Conservation (phyloP, 2,888 invertebrate species). For the Chrysomela aeneicollis region DNA sequence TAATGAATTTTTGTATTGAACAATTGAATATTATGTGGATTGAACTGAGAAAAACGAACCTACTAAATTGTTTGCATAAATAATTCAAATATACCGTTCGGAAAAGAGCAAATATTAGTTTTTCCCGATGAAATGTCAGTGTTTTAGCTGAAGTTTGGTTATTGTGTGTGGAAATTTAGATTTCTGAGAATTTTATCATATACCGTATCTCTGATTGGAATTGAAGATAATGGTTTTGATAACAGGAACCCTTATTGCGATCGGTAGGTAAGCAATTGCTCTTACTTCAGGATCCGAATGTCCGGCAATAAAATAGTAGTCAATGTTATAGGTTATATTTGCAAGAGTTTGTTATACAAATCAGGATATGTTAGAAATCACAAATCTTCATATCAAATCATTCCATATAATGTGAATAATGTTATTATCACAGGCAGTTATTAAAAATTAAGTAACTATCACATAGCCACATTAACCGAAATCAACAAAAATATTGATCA, state of each 20-base stretch:
- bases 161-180: too few species aligned
- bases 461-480: neutral
- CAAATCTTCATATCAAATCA: slow-evolving; percentile 13
- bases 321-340: slow-evolving; percentile 31
- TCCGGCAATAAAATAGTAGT: slow-evolving; percentile 30
- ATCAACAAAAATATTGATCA: neutral
- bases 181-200: too few species aligned
- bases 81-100: too few species aligned
- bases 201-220: too few species aligned
- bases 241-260: neutral
- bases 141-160: too few species aligned
- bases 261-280: slow-evolving; percentile 41
- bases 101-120: too few species aligned
- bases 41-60: too few species aligned
- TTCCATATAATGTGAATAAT: slow-evolving; percentile 5
- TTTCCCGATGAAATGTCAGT: too few species aligned
- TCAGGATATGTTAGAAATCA: slow-evolving; percentile 30
- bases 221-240: too few species aligned
- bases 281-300: slow-evolving; percentile 45
- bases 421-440: slow-evolving; percentile 32
- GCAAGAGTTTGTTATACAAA: neutral
- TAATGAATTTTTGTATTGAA: too few species aligned
- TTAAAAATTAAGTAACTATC: neutral
- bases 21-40: too few species aligned
- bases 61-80: too few species aligned